Conservation (phyloP, 2,888 invertebrate species). For the Netelia inedita region DNA sequence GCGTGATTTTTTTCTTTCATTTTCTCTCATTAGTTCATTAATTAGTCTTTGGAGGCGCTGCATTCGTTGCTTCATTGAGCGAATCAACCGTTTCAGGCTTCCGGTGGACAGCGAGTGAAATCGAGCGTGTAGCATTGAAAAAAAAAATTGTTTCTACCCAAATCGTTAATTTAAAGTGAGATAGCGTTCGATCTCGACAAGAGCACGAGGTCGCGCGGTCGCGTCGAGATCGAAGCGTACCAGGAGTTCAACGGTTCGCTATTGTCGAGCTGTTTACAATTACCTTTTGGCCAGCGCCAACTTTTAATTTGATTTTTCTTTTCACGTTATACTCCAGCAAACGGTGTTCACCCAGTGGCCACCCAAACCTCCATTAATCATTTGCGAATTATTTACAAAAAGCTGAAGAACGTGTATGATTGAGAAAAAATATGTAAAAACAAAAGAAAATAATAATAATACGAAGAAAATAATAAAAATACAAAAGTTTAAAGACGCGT, state of each 20-base stretch:
- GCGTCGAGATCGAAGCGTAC: slow-evolving; percentile 57
- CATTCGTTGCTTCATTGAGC: slow-evolving; percentile 78
- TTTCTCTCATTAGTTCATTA: slow-evolving; percentile 71
- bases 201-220: slow-evolving; percentile 48
- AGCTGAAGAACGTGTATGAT: too few relatives aligned
- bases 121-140: not conserved
- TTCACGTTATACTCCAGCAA: not conserved
- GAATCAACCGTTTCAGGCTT: slow-evolving; percentile 83
- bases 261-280: not conserved
- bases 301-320: slow-evolving; percentile 6
- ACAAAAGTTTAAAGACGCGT: slow-evolving; percentile 23
- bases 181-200: slow-evolving; percentile 47
- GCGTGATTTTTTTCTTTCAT: slow-evolving; percentile 4
- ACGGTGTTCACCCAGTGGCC: slow-evolving; percentile 52
- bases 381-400: slow-evolving; percentile 77
- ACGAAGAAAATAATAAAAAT: slow-evolving; percentile 19
- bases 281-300: not conserved
- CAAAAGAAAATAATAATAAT: slow-evolving; percentile 24
- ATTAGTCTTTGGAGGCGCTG: slow-evolving; percentile 85
- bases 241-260: not conserved
- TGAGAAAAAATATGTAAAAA: slow-evolving; percentile 43
- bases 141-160: not conserved
- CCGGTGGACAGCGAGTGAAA: slow-evolving; percentile 74
- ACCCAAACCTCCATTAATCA: slow-evolving; percentile 80
- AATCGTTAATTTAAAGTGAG: not conserved